A percentile compares a stretch with the other conserved stretches of the same genome.
Evolutionary conservation across 2,888 invertebrate species (phyloP).

Genomic region (Eucera pruinosa): DNA sequence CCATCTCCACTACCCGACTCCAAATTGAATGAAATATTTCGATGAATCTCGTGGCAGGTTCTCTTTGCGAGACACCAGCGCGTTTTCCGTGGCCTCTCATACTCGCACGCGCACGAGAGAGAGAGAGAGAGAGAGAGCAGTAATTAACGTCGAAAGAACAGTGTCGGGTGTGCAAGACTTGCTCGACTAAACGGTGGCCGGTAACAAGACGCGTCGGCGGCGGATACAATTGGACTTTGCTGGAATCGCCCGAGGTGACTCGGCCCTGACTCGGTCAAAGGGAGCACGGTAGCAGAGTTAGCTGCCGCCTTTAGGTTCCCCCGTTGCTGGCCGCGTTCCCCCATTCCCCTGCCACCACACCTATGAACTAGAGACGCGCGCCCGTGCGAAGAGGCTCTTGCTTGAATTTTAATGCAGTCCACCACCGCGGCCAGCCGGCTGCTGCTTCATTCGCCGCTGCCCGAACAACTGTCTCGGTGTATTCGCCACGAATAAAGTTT

Average conservation of each 20-base stretch:
- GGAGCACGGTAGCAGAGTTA: background rate
- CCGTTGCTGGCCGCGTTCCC: conserved; percentile 19
- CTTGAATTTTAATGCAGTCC: conserved; percentile 68
- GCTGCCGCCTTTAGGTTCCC: conserved; percentile 1
- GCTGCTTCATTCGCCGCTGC: conserved; percentile 34
- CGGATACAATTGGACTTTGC: conserved; percentile 35
- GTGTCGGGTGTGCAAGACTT: background rate
- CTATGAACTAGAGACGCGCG: conserved; percentile 62
- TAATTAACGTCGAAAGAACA: conserved; percentile 43
- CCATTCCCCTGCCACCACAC: conserved; percentile 25
- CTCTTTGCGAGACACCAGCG: too few species aligned
- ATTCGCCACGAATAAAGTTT: conserved; percentile 67
- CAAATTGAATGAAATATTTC: too few species aligned
- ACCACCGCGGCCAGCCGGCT: conserved; percentile 21
- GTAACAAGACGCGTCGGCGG: conserved; percentile 8
- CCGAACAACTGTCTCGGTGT: conserved; percentile 58
- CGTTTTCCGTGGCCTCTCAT: too few species aligned
- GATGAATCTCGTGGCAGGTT: too few species aligned
- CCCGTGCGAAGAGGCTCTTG: conserved; percentile 55
- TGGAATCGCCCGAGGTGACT: conserved; percentile 24
- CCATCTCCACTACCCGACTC: too few species aligned
- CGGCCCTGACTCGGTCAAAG: conserved; percentile 23
- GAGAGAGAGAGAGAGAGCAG: too few species aligned
- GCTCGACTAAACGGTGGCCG: background rate
- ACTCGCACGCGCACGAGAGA: too few species aligned